Percentiles rank a stretch among this genome's conserved stretches.
These are phyloP conservation scores for Gastrophryne carolinensis DNA, from an alignment of 2,797 vertebrate species.

Conservation along the genomic window DNA sequence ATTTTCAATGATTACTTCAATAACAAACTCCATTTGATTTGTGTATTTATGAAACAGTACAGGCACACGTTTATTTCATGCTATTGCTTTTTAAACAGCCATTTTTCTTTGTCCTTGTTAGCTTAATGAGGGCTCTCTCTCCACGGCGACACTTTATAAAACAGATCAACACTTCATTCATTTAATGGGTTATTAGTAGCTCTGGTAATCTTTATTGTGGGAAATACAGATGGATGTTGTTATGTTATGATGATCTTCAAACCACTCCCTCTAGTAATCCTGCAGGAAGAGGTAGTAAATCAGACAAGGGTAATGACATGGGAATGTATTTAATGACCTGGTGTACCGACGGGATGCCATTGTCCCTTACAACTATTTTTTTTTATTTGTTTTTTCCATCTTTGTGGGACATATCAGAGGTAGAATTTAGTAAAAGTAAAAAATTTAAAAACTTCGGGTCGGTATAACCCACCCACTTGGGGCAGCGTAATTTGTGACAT, in stretches of 20 bases:
- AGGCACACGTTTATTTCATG: slow-evolving; percentile 35
- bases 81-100: slow-evolving; percentile 30
- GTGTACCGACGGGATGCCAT: not conserved
- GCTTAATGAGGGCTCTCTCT: slow-evolving; percentile 47
- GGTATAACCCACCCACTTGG: too few species aligned
- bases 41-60: slow-evolving; percentile 50
- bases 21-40: slow-evolving; percentile 44
- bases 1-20: slow-evolving; percentile 52
- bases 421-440: too few species aligned
- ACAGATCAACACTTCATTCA: slow-evolving; percentile 44
- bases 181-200: slow-evolving; percentile 50
- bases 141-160: slow-evolving; percentile 42
- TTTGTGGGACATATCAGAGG: too few species aligned
- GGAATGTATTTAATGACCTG: not conserved
- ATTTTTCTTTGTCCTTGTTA: slow-evolving; percentile 53
- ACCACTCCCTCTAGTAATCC: slow-evolving; percentile 29
- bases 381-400: too few species aligned
- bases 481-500: too few species aligned
- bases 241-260: slow-evolving; percentile 14
- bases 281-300: slow-evolving; percentile 20
- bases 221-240: slow-evolving; percentile 43
- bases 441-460: too few species aligned
- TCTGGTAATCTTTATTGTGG: slow-evolving; percentile 45
- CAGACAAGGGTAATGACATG: slow-evolving; percentile 7
- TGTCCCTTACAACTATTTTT: too few species aligned